Evolutionary conservation across 2,113 vertebrate species (phyloP).

Genomic region (Hippocampus barbouri): DNA sequence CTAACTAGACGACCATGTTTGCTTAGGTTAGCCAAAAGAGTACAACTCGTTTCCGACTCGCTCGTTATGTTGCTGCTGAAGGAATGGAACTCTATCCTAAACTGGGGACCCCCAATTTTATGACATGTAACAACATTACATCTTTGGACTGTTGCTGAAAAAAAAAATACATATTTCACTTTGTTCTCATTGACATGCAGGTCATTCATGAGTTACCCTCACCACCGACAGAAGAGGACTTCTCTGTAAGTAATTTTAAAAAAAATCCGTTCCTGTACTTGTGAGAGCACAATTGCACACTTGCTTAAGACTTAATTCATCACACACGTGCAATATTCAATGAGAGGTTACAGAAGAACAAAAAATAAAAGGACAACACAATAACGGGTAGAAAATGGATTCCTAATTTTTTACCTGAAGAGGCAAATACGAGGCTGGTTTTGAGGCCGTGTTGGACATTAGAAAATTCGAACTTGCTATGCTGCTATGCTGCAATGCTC

Average conservation of each 20-base stretch:
- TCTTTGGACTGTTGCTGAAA: neutral
- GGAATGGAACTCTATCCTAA: neutral
- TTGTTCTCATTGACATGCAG: slow-evolving; percentile 43
- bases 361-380: too few species aligned
- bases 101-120: neutral
- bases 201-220: slow-evolving; percentile 73
- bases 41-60: too few species aligned
- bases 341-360: too few species aligned
- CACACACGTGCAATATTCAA: too few species aligned
- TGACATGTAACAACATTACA: neutral
- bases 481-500: neutral
- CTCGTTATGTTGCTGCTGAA: too few species aligned
- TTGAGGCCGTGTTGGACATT: neutral
- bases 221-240: slow-evolving; percentile 64
- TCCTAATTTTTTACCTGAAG: too few species aligned
- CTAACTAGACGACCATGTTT: too few species aligned
- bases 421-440: too few species aligned
- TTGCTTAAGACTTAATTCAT: too few species aligned
- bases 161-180: neutral
- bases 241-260: slow-evolving; percentile 57
- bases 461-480: too few species aligned
- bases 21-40: too few species aligned
- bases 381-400: too few species aligned
- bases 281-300: neutral
- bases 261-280: neutral